Evolutionary conservation across 2,797 vertebrate genomes (phyloP).

Genomic region (Ambastaia sidthimunki): DNA sequence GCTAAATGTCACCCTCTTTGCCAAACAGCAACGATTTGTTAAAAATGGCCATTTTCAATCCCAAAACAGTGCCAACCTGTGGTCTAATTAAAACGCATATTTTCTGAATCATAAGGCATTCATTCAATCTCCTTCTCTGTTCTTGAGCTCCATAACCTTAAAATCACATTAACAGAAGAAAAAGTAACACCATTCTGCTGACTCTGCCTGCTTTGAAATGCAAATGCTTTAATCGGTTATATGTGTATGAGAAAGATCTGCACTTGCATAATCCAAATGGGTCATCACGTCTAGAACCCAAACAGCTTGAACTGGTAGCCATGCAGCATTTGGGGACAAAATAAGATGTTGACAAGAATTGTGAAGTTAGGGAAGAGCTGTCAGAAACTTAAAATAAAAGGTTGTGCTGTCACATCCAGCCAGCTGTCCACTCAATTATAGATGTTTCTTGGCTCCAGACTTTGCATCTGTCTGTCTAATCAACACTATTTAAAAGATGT

Average conservation of each 20-base stretch:
- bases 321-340: slow-evolving; percentile 13
- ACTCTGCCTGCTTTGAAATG: slow-evolving; percentile 61
- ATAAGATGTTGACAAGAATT: slow-evolving; percentile 15
- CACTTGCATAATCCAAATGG: slow-evolving; percentile 48
- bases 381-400: slow-evolving; percentile 45
- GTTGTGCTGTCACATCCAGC: slow-evolving; percentile 41
- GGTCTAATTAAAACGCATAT: slow-evolving; percentile 53
- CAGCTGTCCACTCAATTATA: slow-evolving; percentile 60
- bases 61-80: slow-evolving; percentile 38
- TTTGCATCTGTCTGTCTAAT: slow-evolving; percentile 51
- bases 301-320: slow-evolving; percentile 25
- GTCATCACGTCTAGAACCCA: slow-evolving; percentile 37
- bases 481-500: slow-evolving; percentile 50
- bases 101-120: slow-evolving; percentile 42
- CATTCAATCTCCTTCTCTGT: slow-evolving; percentile 44
- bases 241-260: slow-evolving; percentile 36
- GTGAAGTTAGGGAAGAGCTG: slow-evolving; percentile 31
- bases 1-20: slow-evolving; percentile 16
- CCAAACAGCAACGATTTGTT: background rate
- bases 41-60: slow-evolving; percentile 15
- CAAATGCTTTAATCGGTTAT: slow-evolving; percentile 56
- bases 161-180: slow-evolving; percentile 58
- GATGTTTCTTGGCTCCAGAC: slow-evolving; percentile 53
- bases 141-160: slow-evolving; percentile 55
- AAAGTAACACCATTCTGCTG: slow-evolving; percentile 55